A percentile compares a stretch with the other conserved stretches of the same genome.
Evolutionary conservation across 2,888 invertebrate species (phyloP).

Genomic region (Rhogogaster chlorosoma): DNA sequence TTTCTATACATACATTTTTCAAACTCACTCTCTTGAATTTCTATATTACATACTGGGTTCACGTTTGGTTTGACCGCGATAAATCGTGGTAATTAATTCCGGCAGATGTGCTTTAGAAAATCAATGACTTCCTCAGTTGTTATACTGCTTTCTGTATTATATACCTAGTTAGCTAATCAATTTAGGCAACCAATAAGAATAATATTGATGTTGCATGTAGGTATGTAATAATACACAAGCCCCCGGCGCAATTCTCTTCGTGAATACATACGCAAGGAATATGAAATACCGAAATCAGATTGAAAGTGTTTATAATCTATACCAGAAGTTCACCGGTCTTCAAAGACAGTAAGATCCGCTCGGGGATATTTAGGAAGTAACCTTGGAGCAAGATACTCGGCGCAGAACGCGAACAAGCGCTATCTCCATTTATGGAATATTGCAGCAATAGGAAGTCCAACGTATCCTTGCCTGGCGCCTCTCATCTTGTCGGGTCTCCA

Average conservation of each 20-base stretch:
- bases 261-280: neutral
- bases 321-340: conserved; percentile 48
- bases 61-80: neutral
- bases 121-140: neutral
- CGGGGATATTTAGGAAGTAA: conserved; percentile 54
- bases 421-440: conserved; percentile 39
- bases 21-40: neutral
- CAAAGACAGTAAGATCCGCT: conserved; percentile 43
- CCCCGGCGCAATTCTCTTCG: neutral
- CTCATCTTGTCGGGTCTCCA: conserved; percentile 52
- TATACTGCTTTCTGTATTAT: neutral
- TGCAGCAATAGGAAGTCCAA: conserved; percentile 50
- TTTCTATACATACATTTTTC: neutral
- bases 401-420: neutral
- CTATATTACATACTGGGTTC: neutral
- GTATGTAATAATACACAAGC: neutral
- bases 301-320: neutral
- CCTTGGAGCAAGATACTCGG: conserved; percentile 44
- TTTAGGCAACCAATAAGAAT: neutral
- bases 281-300: conserved; percentile 7
- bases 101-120: neutral
- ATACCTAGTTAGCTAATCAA: neutral
- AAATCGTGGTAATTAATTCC: neutral
- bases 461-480: conserved; percentile 51
- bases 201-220: neutral